Conservation (phyloP, 1,140 invertebrate genomes). For the Lethrus apterus region DNA sequence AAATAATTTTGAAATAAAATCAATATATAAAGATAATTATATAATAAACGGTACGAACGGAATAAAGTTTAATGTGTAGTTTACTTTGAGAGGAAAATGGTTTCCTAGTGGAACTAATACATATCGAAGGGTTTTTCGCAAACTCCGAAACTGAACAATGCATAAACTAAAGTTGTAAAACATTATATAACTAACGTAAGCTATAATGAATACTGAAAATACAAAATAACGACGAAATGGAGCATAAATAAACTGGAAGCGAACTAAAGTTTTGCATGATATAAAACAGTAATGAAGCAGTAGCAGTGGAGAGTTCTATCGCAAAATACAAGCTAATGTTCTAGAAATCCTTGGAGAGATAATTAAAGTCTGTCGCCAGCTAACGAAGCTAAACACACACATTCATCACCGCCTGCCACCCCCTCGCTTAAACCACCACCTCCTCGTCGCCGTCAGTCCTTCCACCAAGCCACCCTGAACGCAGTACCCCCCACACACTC, state of each 20-base stretch:
- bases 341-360: slow-evolving; percentile 36
- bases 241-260: slow-evolving; percentile 21
- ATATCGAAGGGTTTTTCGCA: no score
- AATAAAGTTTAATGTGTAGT: no score
- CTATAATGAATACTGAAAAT: slow-evolving; percentile 10
- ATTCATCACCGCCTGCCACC: slow-evolving; percentile 29
- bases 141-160: slow-evolving; percentile 14
- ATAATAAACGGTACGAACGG: no score
- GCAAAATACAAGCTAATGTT: slow-evolving; percentile 31
- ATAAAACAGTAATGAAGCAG: slow-evolving; percentile 23
- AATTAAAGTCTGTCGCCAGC: slow-evolving; percentile 37
- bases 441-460: slow-evolving; percentile 16
- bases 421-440: slow-evolving; percentile 13
- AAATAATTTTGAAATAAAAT: no score
- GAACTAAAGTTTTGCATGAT: slow-evolving; percentile 22
- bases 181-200: slow-evolving; percentile 10
- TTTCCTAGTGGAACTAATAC: no score
- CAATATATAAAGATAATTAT: no score
- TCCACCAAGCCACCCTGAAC: no score
- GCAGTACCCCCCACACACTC: slow-evolving; percentile 9
- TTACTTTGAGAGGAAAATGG: no score
- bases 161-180: slow-evolving; percentile 16
- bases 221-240: slow-evolving; percentile 22
- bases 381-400: slow-evolving; percentile 35
- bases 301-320: slow-evolving; percentile 15